Conservation (phyloP, 2,113 vertebrate species). For the Rallus limicola region DNA sequence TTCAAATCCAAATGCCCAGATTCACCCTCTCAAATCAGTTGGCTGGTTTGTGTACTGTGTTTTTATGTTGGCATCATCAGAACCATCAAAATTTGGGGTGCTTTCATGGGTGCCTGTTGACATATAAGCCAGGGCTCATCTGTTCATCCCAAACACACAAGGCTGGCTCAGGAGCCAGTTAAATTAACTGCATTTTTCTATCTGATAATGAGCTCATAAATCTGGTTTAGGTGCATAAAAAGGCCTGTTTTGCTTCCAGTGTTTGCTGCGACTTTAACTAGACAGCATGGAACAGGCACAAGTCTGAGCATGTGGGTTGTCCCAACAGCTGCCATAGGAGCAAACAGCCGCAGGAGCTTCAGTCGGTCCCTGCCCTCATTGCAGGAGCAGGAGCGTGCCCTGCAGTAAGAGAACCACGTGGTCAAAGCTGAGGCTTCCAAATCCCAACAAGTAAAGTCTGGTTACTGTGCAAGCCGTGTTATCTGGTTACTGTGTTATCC, state of each 20-base stretch:
- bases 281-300: background rate
- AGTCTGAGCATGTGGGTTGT: rapidly evolving
- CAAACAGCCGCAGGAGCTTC: background rate
- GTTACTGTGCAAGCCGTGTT: background rate
- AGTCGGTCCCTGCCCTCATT: background rate
- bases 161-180: background rate
- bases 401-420: background rate
- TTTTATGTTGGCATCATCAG: background rate
- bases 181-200: background rate
- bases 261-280: background rate
- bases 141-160: background rate
- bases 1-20: background rate
- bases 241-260: background rate
- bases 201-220: background rate
- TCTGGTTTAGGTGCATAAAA: background rate
- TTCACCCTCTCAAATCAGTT: background rate
- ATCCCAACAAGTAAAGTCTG: background rate
- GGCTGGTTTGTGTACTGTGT: rapidly evolving
- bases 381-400: background rate
- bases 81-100: background rate
- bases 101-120: background rate
- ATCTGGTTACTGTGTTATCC: background rate
- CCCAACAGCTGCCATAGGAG: background rate
- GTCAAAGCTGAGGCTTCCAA: background rate
- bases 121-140: rapidly evolving